Percentiles rank a stretch among this genome's conserved stretches.
These are phyloP conservation scores for Leptothorax acervorum DNA, from an alignment of 2,888 invertebrate species.

Conservation along the genomic window DNA sequence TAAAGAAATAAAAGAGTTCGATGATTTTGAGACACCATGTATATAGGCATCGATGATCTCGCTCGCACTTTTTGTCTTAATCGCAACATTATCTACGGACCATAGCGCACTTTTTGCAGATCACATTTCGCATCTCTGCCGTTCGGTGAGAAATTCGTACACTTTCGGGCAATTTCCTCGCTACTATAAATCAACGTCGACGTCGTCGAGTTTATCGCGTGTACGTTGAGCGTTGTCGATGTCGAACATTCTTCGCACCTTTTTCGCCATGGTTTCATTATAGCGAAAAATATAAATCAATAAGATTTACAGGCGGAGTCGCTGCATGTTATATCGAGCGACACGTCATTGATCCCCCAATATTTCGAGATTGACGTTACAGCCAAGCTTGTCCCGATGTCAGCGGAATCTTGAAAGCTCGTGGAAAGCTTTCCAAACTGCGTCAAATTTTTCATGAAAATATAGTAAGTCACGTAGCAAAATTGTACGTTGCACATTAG, in stretches of 20 bases:
- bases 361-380: slow-evolving; percentile 54
- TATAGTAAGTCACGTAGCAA: slow-evolving; percentile 1
- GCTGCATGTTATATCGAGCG: slow-evolving; percentile 51
- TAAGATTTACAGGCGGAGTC: slow-evolving; percentile 50
- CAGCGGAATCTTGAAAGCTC: slow-evolving; percentile 32
- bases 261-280: slow-evolving; percentile 48
- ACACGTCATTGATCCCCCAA: slow-evolving; percentile 54
- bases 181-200: slow-evolving; percentile 75
- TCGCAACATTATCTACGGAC: slow-evolving; percentile 66
- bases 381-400: slow-evolving; percentile 51
- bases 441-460: slow-evolving; percentile 38
- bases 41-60: slow-evolving; percentile 33
- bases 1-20: background rate
- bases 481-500: slow-evolving; percentile 14
- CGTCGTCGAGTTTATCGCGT: slow-evolving; percentile 68
- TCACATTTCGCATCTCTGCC: slow-evolving; percentile 70
- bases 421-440: slow-evolving; percentile 35
- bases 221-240: slow-evolving; percentile 61
- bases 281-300: slow-evolving; percentile 61
- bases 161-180: slow-evolving; percentile 74
- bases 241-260: slow-evolving; percentile 62
- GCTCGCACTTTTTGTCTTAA: slow-evolving; percentile 61
- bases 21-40: slow-evolving; percentile 24
- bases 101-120: slow-evolving; percentile 67
- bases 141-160: slow-evolving; percentile 72